Evolutionary conservation across 2,113 vertebrate genomes (phyloP), one percentile per base, ranked within the genome.

Genomic region (Uria lomvia): DNA sequence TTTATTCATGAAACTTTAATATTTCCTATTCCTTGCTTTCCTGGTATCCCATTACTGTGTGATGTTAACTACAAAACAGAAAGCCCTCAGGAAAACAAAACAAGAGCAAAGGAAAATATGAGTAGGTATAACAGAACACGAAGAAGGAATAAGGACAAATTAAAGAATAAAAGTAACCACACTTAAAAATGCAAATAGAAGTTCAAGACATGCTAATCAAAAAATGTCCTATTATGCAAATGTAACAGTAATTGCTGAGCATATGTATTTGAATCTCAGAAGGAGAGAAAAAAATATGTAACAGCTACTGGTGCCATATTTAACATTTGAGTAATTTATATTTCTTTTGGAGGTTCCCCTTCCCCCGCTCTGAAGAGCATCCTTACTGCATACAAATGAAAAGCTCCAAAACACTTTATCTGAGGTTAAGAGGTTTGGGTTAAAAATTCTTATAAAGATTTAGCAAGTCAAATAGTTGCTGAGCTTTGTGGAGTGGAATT

Each of bases 211-310:
- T 92, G 96, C 81, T 94, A 98, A 97, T 97, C 67, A 72, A 86
- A 73, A 96, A 97, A 95, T 70, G 72, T 79, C 93, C 87, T 73
- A 66, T 94, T 94, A 95, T 97, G 78, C 94, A 95, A 95, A 47
- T n/a, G 78, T 88, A 97, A 92, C 88, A 95, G 96, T 95, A 97
- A 96, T 97, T 95, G 86, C 79, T 92, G 91, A 97, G 94, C 94
- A 95, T 94, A 96, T 95, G 95, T 83, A 96, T 96, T 95, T 96
- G 95, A 93, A 94, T 96, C 65, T 94, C 86, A 92, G 82, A 92
- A 71, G 67, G 40, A 95, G 42, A 86, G 26, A 83, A 94, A 97
- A 91, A 95, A 85, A 86, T 49, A 34, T 86, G 91, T 43, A 95
- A 85, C 72, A 86, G 76, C 85, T 96, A 95, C 84, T 92, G 83